These are phyloP conservation scores for Atopsyche davidsoni DNA, from an alignment of 1,140 invertebrate genomes.

Conservation along the genomic window DNA sequence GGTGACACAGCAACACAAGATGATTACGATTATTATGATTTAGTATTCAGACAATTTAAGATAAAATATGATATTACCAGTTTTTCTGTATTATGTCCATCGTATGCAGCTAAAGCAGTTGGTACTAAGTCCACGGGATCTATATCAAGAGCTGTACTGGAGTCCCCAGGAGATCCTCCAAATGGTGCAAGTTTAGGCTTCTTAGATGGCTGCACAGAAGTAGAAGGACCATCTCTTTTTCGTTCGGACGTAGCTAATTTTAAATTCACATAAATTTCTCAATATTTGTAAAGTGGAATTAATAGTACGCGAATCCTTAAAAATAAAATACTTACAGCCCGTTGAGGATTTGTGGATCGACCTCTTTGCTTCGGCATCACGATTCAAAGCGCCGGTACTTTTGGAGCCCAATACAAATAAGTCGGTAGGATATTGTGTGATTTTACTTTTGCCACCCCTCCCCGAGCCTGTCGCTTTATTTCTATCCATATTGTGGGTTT, in stretches of 20 bases:
- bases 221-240: constrained; percentile 38
- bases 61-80: too few relatives aligned
- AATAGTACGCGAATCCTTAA: too few relatives aligned
- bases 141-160: constrained; percentile 43
- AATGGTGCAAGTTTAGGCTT: constrained; percentile 42
- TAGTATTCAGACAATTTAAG: too few relatives aligned
- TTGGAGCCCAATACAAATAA: constrained; percentile 46
- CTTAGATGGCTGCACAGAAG: constrained; percentile 42
- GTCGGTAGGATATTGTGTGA: constrained; percentile 45
- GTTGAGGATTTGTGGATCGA: constrained; percentile 46
- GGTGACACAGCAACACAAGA: too few relatives aligned
- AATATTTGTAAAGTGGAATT: too few relatives aligned
- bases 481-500: constrained; percentile 36
- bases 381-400: constrained; percentile 42
- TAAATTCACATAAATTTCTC: too few relatives aligned
- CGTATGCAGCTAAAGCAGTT: constrained; percentile 41
- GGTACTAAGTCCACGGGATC: constrained; percentile 46
- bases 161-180: constrained; percentile 43
- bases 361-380: constrained; percentile 42
- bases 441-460: constrained; percentile 45
- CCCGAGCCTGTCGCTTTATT: constrained; percentile 43
- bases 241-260: constrained; percentile 35
- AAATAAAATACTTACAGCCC: constrained; percentile 34
- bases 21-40: too few relatives aligned
- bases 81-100: constrained; percentile 47